These are phyloP conservation scores for Chloroclysta siterata DNA, from an alignment of 2,888 invertebrate species.

Conservation along the genomic window DNA sequence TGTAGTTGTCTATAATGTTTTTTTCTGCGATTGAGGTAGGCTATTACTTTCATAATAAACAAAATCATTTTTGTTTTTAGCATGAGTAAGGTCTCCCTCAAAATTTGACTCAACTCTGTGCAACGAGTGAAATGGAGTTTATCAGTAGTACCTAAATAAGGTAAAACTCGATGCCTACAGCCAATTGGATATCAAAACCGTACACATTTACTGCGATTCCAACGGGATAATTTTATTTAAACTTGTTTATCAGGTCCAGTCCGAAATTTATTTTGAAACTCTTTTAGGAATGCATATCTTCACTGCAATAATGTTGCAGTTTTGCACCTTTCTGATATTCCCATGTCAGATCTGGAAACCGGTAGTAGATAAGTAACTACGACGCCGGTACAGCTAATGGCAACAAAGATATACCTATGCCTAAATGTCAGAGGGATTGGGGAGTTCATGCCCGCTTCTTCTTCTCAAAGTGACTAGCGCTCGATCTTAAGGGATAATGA, in stretches of 20 bases:
- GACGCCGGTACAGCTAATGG: not conserved
- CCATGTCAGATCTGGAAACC: constrained; percentile 21
- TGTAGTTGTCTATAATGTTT: too few species aligned
- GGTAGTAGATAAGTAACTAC: constrained; percentile 15
- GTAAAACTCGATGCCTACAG: not conserved
- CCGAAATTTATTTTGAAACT: constrained; percentile 25
- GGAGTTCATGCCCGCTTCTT: not conserved
- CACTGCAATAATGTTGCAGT: constrained; percentile 14
- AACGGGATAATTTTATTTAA: constrained; percentile 28
- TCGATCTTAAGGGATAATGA: too few species aligned
- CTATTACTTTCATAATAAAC: too few species aligned
- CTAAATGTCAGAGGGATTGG: not conserved
- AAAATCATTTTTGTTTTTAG: too few species aligned
- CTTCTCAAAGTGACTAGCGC: too few species aligned
- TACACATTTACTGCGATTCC: not conserved
- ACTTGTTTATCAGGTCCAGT: constrained; percentile 35
- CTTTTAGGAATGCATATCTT: constrained; percentile 18
- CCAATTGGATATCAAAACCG: not conserved
- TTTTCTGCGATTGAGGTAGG: too few species aligned
- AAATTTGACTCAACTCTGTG: too few species aligned
- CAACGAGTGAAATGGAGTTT: not conserved
- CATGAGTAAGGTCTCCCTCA: too few species aligned
- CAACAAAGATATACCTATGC: not conserved
- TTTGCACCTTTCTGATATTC: constrained; percentile 21
- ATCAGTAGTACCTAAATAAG: not conserved